A percentile compares a stretch with the other conserved stretches of the same genome.
These are phyloP conservation scores for Hemithea aestivaria DNA, from an alignment of 2,888 invertebrate genomes.

Conservation along the genomic window DNA sequence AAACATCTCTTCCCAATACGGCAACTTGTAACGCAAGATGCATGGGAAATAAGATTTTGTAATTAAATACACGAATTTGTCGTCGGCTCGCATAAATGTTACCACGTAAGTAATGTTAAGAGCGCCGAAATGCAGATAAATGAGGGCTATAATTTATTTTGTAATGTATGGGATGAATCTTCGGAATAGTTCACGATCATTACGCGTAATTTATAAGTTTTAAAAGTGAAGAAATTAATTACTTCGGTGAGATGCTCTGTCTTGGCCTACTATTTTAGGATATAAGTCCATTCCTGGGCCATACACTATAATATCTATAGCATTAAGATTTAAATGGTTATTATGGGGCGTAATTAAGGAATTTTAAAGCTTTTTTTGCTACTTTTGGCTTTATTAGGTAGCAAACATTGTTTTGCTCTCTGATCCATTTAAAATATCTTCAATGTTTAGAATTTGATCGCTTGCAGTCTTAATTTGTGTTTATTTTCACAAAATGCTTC, in stretches of 20 bases:
- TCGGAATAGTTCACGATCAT: constrained; percentile 3
- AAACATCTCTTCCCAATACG: constrained; percentile 18
- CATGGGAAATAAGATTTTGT: constrained; percentile 11
- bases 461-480: too few species aligned
- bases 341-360: too few species aligned
- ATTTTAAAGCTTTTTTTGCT: too few species aligned
- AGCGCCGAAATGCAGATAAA: constrained; percentile 8
- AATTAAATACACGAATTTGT: constrained; percentile 15
- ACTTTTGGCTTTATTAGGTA: too few species aligned
- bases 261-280: too few species aligned
- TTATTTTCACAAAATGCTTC: too few species aligned
- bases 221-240: constrained; percentile 5
- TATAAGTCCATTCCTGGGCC: too few species aligned
- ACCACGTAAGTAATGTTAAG: constrained; percentile 3
- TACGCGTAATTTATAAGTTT: constrained; percentile 4
- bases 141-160: constrained; percentile 5
- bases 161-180: constrained; percentile 5
- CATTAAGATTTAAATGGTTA: too few species aligned
- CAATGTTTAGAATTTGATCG: too few species aligned
- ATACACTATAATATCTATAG: too few species aligned
- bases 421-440: too few species aligned
- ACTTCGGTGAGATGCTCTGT: neutral
- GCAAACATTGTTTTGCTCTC: too few species aligned
- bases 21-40: constrained; percentile 12
- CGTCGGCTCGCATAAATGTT: constrained; percentile 5